Conservation (phyloP, 2,888 invertebrate species). For the Acleris literana region DNA sequence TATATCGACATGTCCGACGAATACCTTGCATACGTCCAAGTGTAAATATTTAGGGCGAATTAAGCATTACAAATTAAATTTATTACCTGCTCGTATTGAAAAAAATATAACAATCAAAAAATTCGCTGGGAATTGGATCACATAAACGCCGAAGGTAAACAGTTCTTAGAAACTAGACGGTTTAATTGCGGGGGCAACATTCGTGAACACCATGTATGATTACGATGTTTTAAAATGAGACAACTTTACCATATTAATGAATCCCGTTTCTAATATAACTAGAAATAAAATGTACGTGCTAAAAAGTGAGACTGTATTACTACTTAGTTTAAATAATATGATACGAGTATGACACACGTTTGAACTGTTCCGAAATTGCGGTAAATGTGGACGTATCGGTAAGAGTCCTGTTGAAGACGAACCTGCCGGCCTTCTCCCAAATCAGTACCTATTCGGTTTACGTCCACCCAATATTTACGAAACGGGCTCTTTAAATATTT, state of each 20-base stretch:
- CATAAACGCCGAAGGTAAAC: constrained; percentile 34
- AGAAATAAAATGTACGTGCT: constrained; percentile 5
- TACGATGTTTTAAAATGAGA: constrained; percentile 24
- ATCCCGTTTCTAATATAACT: constrained; percentile 23
- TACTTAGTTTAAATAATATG: too few species aligned
- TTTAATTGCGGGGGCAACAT: constrained; percentile 23
- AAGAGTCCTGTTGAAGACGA: constrained; percentile 12
- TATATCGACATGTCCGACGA: constrained; percentile 41
- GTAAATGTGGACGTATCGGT: constrained; percentile 11
- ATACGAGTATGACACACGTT: too few species aligned
- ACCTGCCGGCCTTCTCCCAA: constrained; percentile 10
- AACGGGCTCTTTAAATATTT: constrained; percentile 8
- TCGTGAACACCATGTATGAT: constrained; percentile 29
- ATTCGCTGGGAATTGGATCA: constrained; percentile 41
- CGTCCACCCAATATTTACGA: constrained; percentile 23
- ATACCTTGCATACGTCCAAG: constrained; percentile 37
- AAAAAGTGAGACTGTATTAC: background rate
- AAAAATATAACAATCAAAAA: constrained; percentile 38
- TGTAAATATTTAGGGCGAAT: constrained; percentile 41
- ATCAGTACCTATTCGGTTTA: constrained; percentile 7
- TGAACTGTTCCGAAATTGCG: constrained; percentile 1
- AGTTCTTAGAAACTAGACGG: constrained; percentile 26
- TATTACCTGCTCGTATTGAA: constrained; percentile 17
- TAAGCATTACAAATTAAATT: constrained; percentile 34
- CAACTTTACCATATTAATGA: constrained; percentile 32